Evolutionary conservation across 1,140 invertebrate genomes (phyloP).

Genomic region (Pseudomyrmex dendroicus): DNA sequence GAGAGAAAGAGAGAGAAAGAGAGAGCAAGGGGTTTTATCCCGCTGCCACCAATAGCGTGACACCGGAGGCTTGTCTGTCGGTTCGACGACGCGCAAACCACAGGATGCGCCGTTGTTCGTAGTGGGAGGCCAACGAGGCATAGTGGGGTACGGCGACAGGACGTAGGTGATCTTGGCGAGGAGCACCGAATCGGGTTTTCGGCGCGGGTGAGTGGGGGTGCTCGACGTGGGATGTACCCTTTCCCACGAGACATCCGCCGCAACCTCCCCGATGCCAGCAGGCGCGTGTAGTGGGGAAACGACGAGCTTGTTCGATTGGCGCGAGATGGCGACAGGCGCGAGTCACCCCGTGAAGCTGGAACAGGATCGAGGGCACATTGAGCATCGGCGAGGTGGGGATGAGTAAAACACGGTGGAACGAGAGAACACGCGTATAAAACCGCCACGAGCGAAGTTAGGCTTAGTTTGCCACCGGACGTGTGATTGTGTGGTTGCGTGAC

Average conservation of each 20-base stretch:
- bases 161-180: conserved; percentile 43
- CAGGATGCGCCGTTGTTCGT: conserved; percentile 22
- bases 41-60: conserved; percentile 56
- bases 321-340: conserved; percentile 5
- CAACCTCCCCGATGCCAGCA: not conserved
- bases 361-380: too few relatives aligned
- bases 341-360: not conserved
- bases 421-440: conserved; percentile 58
- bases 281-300: conserved; percentile 6
- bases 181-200: conserved; percentile 20
- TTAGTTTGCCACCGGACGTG: conserved; percentile 81
- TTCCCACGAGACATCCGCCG: not conserved
- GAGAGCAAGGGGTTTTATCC: conserved; percentile 29
- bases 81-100: conserved; percentile 50
- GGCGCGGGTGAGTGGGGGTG: conserved; percentile 17
- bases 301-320: conserved; percentile 39
- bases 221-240: not conserved
- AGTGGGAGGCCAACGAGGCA: conserved; percentile 23
- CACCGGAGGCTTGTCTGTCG: conserved; percentile 47
- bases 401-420: not conserved
- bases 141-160: conserved; percentile 25
- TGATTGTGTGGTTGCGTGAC: conserved; percentile 81
- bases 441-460: conserved; percentile 59
- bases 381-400: not conserved
- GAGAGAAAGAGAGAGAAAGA: not conserved